Evolutionary conservation across 2,888 invertebrate species (phyloP), one percentile per base, ranked within the genome.

Genomic region (Epicampocera succincta): DNA sequence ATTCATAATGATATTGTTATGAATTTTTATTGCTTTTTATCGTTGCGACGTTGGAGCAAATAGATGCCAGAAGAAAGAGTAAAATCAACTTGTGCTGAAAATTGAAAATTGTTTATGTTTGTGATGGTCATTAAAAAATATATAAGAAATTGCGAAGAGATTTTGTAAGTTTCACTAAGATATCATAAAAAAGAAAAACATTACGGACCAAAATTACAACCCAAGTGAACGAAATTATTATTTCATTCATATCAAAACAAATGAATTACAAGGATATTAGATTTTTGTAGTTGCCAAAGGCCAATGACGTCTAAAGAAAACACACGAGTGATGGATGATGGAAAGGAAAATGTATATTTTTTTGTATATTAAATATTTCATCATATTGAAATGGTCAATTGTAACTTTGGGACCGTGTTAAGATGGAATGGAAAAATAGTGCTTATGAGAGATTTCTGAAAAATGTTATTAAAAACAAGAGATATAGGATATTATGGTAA

Each of bases 1-100:
- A 69, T 81, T 81, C 76, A 81, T 82, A 78, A 82, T 71, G 69
- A 82, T 78, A 82, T 82, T 82, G 82, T 78, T 82, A 82, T 82
- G 77, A 82, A 82, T 82, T 82, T 82, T 82, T 78, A 78, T 82
- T 82, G 65, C 78, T 74, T 60, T 77, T 78, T 82, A 50, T 75
- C 6, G 11, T 56, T 52, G 21, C 13, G 44, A 21, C 25, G 1
- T 46, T 9, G 17, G 8, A 33, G 33, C 9, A 33, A 46, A 50
- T 42, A 56, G 1, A 13, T 17, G 13, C 15, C 21, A 38, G 17
- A 33, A 44, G 56, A 38, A 11, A 13, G 15, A 21, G 21, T 4
- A 12, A 50, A 11, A 40, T 33, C 54, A 54, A 42, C 25, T 13
- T 21, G 15, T 71, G 74, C 74, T 78, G 60, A 74, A 74, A 82